phyloP scores from a whole-genome alignment of 2,888 invertebrate genomes.

The Blastobasis adustella region DNA sequence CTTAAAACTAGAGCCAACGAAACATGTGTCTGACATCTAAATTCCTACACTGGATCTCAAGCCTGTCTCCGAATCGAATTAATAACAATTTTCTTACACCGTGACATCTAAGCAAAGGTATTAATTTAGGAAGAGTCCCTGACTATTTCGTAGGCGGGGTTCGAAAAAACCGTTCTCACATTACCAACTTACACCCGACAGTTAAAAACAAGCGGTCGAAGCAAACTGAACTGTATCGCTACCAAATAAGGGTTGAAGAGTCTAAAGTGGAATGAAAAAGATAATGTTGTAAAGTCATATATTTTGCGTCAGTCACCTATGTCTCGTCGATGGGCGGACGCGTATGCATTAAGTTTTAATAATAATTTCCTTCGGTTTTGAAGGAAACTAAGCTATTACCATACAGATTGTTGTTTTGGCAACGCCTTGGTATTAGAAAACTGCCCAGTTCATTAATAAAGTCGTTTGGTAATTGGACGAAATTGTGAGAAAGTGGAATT shows the following conservation, averaged over 20 bases:
- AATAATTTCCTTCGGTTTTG: constrained; percentile 20
- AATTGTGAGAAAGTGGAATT: too few relatives aligned
- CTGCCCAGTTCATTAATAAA: neutral
- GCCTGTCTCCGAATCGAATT: constrained; percentile 16
- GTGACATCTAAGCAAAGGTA: constrained; percentile 50
- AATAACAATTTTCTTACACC: constrained; percentile 41
- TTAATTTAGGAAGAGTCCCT: constrained; percentile 39
- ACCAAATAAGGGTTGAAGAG: constrained; percentile 1
- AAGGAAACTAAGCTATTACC: constrained; percentile 10
- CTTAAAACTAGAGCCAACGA: too few relatives aligned
- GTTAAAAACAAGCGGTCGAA: constrained; percentile 1
- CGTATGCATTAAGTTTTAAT: constrained; percentile 31
- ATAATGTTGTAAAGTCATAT: constrained; percentile 23
- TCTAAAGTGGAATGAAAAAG: neutral
- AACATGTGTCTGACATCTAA: neutral
- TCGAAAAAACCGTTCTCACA: constrained; percentile 28
- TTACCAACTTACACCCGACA: constrained; percentile 17
- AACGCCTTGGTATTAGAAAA: constrained; percentile 7
- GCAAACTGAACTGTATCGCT: too few relatives aligned
- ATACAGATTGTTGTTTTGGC: constrained; percentile 14
- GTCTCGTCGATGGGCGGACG: constrained; percentile 45
- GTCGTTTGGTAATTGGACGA: too few relatives aligned
- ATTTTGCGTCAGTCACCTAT: constrained; percentile 41
- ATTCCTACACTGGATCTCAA: neutral
- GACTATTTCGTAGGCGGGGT: constrained; percentile 35